Base-by-base conservation (phyloP, 2,797 vertebrate species). In the Gambelia wislizenii region DNA sequence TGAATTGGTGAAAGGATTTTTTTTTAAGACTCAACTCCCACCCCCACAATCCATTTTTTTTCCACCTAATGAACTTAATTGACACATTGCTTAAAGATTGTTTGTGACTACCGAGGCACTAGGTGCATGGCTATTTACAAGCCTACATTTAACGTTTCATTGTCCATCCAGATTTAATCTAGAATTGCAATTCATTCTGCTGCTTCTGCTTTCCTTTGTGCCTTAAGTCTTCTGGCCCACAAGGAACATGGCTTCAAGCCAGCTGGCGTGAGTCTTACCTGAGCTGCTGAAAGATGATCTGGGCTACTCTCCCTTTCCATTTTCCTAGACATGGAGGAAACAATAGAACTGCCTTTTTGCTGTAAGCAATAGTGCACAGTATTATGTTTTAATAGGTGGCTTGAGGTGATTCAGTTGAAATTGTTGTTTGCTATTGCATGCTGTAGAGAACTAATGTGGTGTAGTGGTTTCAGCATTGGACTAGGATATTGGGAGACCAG, bases 221-320 rank as follows among this genome's bases (percentile, higher is more conserved):
- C 30, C 20, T 61, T 82, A 74, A 82, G 82, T 61, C 69, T 59
- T 75, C 49, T 75, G 42, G 54, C 39, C n/a, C 56, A 49, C 16
- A 30, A 88, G 70, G 39, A 83, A 88, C 54, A 83, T 83, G 79
- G 54, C 33, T 64, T 52, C n/a, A 36, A 52, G 33, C 75, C 75
- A 87, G n/a, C n/a, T 87, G 76, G 75, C 61, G 44, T 36, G 74
- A 47, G 78, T 64, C 33, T 20, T 64, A 47, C 74, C 59, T 86
- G 85, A 52, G 42, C 85, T 78, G 85, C 85, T 86, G 56, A 78
- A 86, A 86, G 74, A 39, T 61, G 39, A 78, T 78, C 74, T 85
- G 56, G 22, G 18, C 42, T 64, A 30, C 69, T 87, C 25, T 44
- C 77, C 49, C 36, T 42, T 70, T 70, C 47, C 22, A 6, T 74